phyloP scores from a whole-genome alignment of 2,888 invertebrate species.

The Tortricodes alternella region DNA sequence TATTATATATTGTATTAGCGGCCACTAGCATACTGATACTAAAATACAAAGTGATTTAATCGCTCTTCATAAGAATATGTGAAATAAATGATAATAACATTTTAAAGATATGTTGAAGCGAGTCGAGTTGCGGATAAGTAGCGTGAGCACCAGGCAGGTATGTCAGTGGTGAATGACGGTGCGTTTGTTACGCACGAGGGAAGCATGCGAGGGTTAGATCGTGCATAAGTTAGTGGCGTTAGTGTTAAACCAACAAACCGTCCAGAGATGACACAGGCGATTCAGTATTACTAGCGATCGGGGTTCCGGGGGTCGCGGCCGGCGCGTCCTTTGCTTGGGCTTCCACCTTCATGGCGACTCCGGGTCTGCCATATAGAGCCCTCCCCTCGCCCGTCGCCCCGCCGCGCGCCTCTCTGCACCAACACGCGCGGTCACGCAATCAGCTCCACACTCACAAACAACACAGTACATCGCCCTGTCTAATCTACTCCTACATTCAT shows the following conservation, averaged over 20 bases:
- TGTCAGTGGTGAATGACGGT: conserved; percentile 10
- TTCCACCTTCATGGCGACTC: conserved; percentile 47
- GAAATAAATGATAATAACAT: no score
- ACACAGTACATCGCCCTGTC: conserved; percentile 30
- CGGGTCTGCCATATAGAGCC: conserved; percentile 49
- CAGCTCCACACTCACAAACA: conserved; percentile 50
- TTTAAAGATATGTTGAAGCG: conserved; percentile 4
- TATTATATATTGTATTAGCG: no score
- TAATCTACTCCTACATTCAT: conserved; percentile 18
- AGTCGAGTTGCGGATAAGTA: background rate
- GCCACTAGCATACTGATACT: no score
- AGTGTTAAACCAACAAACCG: conserved; percentile 71
- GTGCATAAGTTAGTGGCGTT: conserved; percentile 36
- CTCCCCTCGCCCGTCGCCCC: conserved; percentile 48
- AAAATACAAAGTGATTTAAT: background rate
- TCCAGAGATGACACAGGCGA: conserved; percentile 74
- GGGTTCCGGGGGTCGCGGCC: conserved; percentile 54
- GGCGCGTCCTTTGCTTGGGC: conserved; percentile 61
- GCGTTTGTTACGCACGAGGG: conserved; percentile 1
- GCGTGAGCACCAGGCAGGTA: conserved; percentile 12
- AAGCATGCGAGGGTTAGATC: conserved; percentile 17
- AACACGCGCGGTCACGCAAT: conserved; percentile 62
- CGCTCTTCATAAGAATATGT: background rate
- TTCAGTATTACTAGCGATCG: conserved; percentile 71
- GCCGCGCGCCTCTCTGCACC: conserved; percentile 62